Evolutionary conservation across 92 coral and sea anemone genomes (phyloP).

Genomic region (Palythoa grandiflora): DNA sequence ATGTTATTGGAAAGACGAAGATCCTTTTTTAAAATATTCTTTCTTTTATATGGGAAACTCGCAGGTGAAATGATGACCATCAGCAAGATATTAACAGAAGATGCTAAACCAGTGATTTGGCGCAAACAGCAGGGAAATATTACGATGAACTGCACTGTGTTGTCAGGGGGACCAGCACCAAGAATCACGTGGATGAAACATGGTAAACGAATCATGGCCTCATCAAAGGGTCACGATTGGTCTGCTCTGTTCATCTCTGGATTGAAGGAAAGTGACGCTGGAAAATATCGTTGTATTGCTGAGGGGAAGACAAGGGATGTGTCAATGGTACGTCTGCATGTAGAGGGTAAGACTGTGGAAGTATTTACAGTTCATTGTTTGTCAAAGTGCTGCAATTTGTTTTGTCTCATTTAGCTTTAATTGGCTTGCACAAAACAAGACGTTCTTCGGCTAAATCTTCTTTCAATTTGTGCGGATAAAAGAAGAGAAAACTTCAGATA

Average conservation of each 20-base stretch:
- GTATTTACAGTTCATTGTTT: no score
- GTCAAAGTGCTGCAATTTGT: no score
- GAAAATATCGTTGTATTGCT: slow-evolving; percentile 36
- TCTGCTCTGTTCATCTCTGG: slow-evolving; percentile 11
- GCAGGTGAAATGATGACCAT: background rate
- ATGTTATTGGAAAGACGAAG: no score
- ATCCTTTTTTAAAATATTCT: no score
- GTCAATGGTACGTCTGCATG: slow-evolving; percentile 36
- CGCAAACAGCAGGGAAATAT: slow-evolving; percentile 22
- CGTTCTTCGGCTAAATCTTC: no score
- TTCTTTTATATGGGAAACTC: no score
- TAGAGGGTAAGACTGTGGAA: slow-evolving; percentile 11
- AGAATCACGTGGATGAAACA: slow-evolving; percentile 18
- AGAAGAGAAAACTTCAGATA: background rate
- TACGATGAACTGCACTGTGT: slow-evolving; percentile 37
- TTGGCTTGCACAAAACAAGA: no score
- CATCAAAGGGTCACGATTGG: slow-evolving; percentile 22
- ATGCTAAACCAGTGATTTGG: slow-evolving; percentile 39
- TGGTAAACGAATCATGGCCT: slow-evolving; percentile 9
- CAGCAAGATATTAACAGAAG: slow-evolving; percentile 34
- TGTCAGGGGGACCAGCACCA: slow-evolving; percentile 34
- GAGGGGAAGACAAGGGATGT: slow-evolving; percentile 21
- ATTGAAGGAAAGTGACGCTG: slow-evolving; percentile 13
- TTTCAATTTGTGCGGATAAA: no score
- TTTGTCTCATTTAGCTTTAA: no score